Evolutionary conservation across 2,888 invertebrate genomes (phyloP), one percentile per base, ranked within the genome.

Genomic region (Sesia bembeciformis): DNA sequence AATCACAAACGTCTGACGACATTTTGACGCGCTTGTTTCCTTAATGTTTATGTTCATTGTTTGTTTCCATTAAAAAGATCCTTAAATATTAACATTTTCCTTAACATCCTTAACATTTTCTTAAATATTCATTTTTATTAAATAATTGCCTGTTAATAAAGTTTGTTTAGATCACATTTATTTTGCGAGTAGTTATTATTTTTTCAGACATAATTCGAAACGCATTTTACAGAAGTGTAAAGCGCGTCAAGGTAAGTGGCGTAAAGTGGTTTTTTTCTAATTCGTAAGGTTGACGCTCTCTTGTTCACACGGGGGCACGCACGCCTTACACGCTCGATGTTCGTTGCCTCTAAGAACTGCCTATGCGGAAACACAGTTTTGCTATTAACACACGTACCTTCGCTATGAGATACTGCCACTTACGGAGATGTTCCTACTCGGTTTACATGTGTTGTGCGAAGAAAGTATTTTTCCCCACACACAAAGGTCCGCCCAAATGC

Each of bases 271-370:
- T 83, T 85, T 84, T 87, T 84, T 86, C 81, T 80, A 84, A 84
- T 85, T 84, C 74, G 81, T 84, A 86, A 88, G 88, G 87, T 89
- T 89, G 86, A 81, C 86, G 88, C 78, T 86, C 87, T 78, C 83
- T 65, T 76, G 83, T 83, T 83, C 84, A 79, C 81, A 84, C 81
- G 80, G 76, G 77, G 78, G 76, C 80, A 76, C 76, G 79, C 41
- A 46, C 23, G 7, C 74, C 78, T 76, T 78, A 76, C 76, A 74
- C 76, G 79, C 69, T 70, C 70, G 71, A 46, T 80, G 83, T 80
- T 80, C 80, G 83, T 82, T 79, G 78, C 74, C 79, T 78, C 74
- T 76, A 69, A 78, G 81, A 79, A 77, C 77, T 80, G 81, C 82
- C 83, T 85, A 86, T 83, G 88, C 88, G 88, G 88, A 89, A 89